Percentiles rank a stretch among this genome's conserved stretches.
phyloP scores from a whole-genome alignment of 2,797 vertebrate species.

The Xenops minutus region DNA sequence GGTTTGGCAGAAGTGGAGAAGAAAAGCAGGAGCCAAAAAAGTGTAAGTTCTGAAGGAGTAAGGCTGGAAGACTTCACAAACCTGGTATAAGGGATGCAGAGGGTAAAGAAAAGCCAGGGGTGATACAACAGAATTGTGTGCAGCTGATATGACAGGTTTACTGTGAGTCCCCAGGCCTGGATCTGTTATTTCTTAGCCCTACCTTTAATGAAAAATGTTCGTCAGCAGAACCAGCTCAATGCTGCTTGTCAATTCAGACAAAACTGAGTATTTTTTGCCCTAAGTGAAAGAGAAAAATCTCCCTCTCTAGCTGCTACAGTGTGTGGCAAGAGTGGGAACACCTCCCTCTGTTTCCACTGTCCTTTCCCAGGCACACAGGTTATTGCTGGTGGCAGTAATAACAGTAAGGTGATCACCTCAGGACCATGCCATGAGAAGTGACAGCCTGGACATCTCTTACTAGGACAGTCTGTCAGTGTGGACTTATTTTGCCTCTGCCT shows the following conservation, averaged over 20 bases:
- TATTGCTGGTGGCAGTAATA: neutral
- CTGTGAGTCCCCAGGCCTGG: rapidly evolving
- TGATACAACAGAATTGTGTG: rapidly evolving
- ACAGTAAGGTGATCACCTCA: neutral
- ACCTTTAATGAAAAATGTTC: neutral
- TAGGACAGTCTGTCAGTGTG: neutral
- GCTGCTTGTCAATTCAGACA: neutral
- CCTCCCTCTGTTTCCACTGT: rapidly evolving
- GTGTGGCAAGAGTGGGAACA: neutral
- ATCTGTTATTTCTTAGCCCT: neutral
- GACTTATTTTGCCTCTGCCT: neutral
- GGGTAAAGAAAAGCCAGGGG: neutral
- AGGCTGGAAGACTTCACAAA: neutral
- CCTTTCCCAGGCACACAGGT: neutral
- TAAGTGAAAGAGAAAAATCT: neutral
- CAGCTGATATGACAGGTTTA: neutral
- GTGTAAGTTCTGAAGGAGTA: neutral
- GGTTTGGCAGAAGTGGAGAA: neutral
- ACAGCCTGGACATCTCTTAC: neutral
- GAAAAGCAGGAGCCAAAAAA: neutral
- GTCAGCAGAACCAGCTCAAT: neutral
- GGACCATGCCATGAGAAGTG: neutral
- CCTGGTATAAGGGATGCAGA: neutral
- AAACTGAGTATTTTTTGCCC: neutral
- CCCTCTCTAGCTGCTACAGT: rapidly evolving